Evolutionary conservation across 2,888 invertebrate genomes (phyloP).

Genomic region (Scaptomyza reducta): DNA sequence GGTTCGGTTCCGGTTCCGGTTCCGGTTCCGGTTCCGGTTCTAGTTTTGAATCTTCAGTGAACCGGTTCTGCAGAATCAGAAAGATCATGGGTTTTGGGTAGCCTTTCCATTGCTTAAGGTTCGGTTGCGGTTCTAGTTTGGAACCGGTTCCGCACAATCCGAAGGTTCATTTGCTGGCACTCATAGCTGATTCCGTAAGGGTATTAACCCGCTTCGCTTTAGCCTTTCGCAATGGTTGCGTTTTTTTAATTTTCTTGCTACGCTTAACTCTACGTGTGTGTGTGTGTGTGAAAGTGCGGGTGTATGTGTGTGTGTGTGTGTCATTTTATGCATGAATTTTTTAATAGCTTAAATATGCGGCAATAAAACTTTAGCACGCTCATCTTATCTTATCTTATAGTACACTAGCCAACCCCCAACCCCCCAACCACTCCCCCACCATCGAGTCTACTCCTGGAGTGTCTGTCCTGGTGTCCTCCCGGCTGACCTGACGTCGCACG

Average conservation of each 20-base stretch:
- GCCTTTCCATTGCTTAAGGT: too few species aligned
- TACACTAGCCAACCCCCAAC: not conserved
- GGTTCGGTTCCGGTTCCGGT: too few species aligned
- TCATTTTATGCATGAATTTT: conserved; percentile 79
- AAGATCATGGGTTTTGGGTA: too few species aligned
- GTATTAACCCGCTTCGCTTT: conserved; percentile 14
- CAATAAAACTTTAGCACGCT: conserved; percentile 79
- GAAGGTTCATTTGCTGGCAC: not conserved
- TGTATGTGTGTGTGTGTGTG: conserved; percentile 38
- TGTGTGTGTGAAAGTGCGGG: conserved; percentile 1
- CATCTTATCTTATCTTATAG: conserved; percentile 61
- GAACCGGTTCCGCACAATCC: too few species aligned
- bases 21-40: too few species aligned
- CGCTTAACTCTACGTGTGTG: conserved; percentile 13
- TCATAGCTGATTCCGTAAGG: not conserved
- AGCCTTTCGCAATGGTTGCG: conserved; percentile 30
- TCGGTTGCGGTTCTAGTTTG: too few species aligned
- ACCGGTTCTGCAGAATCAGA: not conserved
- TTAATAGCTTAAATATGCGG: conserved; percentile 79
- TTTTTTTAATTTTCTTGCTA: conserved; percentile 55
- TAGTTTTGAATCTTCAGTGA: not conserved
- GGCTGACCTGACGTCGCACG: conserved; percentile 55
- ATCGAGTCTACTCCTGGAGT: not conserved
- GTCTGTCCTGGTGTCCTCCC: conserved; percentile 23
- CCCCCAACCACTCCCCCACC: not conserved